Evolutionary conservation across 2,113 vertebrate genomes (phyloP).

Genomic region (Epinephelus fuscoguttatus): DNA sequence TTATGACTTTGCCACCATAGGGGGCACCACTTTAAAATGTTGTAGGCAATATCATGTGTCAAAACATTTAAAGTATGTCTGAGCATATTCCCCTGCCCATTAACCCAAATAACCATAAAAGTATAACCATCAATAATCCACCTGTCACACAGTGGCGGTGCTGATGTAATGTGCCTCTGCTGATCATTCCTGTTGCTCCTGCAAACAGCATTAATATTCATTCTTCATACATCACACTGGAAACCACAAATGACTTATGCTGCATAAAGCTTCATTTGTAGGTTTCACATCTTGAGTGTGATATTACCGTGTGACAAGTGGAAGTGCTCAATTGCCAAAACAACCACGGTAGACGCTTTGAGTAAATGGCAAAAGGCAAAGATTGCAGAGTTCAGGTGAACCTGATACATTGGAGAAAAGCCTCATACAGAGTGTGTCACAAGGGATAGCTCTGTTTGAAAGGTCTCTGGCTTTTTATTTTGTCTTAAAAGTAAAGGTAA

Average conservation of each 20-base stretch:
- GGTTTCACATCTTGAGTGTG: neutral
- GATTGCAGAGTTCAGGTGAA: neutral
- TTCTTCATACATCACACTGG: neutral
- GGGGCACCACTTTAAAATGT: slow-evolving; percentile 45
- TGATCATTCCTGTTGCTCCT: slow-evolving; percentile 9
- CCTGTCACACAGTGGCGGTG: neutral
- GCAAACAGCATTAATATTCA: slow-evolving; percentile 7
- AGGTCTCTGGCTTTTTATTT: slow-evolving; percentile 8
- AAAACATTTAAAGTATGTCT: slow-evolving; percentile 22
- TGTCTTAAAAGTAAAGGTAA: neutral
- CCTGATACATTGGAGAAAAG: neutral
- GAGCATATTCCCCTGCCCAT: slow-evolving; percentile 40
- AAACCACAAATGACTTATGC: slow-evolving; percentile 7
- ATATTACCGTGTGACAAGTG: neutral
- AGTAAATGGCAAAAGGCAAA: neutral
- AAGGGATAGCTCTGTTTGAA: neutral
- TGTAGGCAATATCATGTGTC: slow-evolving; percentile 27
- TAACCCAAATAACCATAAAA: slow-evolving; percentile 51
- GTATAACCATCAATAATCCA: slow-evolving; percentile 24
- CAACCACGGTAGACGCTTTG: neutral
- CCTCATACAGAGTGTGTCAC: neutral
- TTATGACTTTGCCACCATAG: slow-evolving; percentile 47
- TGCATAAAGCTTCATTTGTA: neutral
- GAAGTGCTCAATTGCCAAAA: neutral
- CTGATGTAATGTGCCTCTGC: slow-evolving; percentile 7